Evolutionary conservation across 2,113 vertebrate species (phyloP), one percentile per base, ranked within the genome.

Genomic region (Tamias sibiricus): DNA sequence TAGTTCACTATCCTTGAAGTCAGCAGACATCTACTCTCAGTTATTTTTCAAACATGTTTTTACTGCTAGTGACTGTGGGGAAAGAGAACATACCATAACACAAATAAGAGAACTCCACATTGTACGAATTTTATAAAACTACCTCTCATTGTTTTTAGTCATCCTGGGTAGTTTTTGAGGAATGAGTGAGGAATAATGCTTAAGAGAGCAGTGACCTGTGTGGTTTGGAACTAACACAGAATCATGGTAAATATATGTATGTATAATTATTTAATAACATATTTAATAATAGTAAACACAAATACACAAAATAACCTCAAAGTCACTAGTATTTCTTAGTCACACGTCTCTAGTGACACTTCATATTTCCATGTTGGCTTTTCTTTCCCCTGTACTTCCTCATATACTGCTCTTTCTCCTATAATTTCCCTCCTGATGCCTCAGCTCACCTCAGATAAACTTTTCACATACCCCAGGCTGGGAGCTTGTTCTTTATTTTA

Each of bases 231-330:
- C 14, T 17, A 75, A 95, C 57, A 57, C 4, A 42, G 66, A 86
- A 69, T 71, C 54, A 62, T 6, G 35, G 62, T 37, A 26, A 52
- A 86, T 80, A 59, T 42, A 82, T n/a, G 10, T 22, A 4, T 1
- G n/a, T 24, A n/a, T 20, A 20, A 57, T 87, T 44, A 62, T 44
- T 75, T 84, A 88, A 14, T 62, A 24, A 42, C 24, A 57, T 32
- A 69, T 90, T 87, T 85, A 64, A 79, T 42, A 66, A 79, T n/a
- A 90, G 68, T 72, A 93, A 89, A 66, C 22, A 66, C 17, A 93
- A 89, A 66, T 28, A 66, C 17, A 68, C 72, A 69, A 1, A 62
- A 59, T 37, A 89, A 64, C 24, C 44, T 80, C 49, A 80, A 49
- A 12, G 42, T 77, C 13, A 13, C 2, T 17, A 37, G 9, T 26